A percentile compares a stretch with the other conserved stretches of the same genome.
Conservation (phyloP, 1,140 invertebrate genomes). For the Ceratosolen fusciceps region DNA sequence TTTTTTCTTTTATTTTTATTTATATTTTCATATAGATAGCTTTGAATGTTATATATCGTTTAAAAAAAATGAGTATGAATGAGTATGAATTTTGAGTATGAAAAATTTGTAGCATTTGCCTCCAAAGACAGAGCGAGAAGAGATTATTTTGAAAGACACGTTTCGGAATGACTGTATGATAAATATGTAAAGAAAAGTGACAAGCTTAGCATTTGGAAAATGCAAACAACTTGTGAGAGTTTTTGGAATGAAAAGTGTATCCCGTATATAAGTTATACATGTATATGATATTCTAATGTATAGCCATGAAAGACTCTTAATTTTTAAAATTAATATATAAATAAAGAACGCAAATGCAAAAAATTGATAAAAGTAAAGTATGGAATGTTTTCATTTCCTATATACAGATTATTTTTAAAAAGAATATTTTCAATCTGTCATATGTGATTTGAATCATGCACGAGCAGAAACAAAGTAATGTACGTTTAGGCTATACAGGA, state of each 20-base stretch:
- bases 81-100: no score
- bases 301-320: neutral
- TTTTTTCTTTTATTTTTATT: no score
- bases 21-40: no score
- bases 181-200: constrained; percentile 22
- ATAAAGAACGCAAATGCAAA: constrained; percentile 24
- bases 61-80: no score
- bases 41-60: no score
- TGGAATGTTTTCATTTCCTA: constrained; percentile 41
- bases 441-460: neutral
- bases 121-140: neutral
- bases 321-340: constrained; percentile 40
- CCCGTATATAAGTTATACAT: neutral
- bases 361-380: constrained; percentile 18
- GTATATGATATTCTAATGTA: neutral
- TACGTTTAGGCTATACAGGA: constrained; percentile 13
- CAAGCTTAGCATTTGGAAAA: neutral
- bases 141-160: constrained; percentile 17
- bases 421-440: neutral
- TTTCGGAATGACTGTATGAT: constrained; percentile 40
- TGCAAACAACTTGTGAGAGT: neutral
- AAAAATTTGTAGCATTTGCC: neutral
- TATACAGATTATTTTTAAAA: neutral
- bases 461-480: constrained; percentile 5
- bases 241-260: constrained; percentile 39